phyloP scores from a whole-genome alignment of 1,140 invertebrate genomes.

The Monomorium pharaonis region DNA sequence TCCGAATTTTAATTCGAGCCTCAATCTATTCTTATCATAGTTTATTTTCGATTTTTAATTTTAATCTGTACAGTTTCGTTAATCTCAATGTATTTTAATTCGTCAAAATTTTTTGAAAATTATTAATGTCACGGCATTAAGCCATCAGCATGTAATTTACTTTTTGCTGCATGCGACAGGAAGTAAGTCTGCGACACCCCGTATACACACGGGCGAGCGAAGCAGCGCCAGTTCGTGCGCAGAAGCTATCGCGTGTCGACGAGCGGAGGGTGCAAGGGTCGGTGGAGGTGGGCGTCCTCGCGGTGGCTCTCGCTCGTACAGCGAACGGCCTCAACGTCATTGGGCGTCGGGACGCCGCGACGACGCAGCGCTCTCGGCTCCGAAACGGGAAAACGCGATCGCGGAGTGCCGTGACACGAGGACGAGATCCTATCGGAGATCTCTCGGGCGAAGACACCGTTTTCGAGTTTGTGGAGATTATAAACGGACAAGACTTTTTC shows the following conservation, averaged over 20 bases:
- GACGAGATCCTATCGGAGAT: slow-evolving; percentile 19
- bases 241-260: slow-evolving; percentile 68
- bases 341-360: slow-evolving; percentile 81
- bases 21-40: too few species aligned
- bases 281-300: slow-evolving; percentile 47
- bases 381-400: slow-evolving; percentile 57
- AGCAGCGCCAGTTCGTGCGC: slow-evolving; percentile 51
- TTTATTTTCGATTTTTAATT: too few species aligned
- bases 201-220: slow-evolving; percentile 36
- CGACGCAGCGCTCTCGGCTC: slow-evolving; percentile 74
- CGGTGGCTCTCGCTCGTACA: slow-evolving; percentile 68
- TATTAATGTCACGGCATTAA: neutral
- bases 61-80: neutral
- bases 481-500: neutral
- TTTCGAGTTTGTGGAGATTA: neutral
- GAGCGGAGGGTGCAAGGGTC: slow-evolving; percentile 14
- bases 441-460: neutral
- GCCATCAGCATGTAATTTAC: slow-evolving; percentile 3
- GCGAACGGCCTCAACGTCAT: slow-evolving; percentile 74
- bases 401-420: slow-evolving; percentile 67
- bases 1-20: too few species aligned
- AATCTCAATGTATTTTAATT: neutral
- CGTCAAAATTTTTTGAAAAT: neutral
- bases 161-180: neutral
- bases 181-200: slow-evolving; percentile 46